phyloP scores from a whole-genome alignment of 2,113 vertebrate genomes.

The Seriola quinqueradiata region DNA sequence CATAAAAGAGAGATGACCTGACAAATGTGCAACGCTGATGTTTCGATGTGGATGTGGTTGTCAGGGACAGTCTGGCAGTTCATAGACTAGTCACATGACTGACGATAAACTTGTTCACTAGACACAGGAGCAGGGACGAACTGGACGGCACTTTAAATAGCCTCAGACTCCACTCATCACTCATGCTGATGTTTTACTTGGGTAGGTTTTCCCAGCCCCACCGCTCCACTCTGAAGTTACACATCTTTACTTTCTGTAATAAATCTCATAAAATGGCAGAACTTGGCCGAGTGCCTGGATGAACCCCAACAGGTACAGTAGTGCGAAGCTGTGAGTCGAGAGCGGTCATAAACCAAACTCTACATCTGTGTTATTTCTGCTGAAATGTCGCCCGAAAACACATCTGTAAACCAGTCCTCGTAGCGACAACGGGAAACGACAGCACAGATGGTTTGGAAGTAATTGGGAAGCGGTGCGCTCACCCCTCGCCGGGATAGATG shows the following conservation, averaged over 20 bases:
- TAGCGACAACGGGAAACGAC: background rate
- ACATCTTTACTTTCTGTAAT: background rate
- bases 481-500: conserved; percentile 9
- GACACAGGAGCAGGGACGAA: background rate
- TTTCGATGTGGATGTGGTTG: too few relatives aligned
- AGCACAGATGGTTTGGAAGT: background rate
- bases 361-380: background rate
- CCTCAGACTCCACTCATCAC: background rate
- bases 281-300: conserved; percentile 9
- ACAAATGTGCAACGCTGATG: too few relatives aligned
- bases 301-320: background rate
- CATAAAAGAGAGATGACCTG: too few relatives aligned
- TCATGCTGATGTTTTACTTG: background rate
- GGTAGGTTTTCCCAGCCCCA: background rate
- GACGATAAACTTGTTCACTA: background rate
- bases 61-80: background rate
- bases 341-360: background rate
- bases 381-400: background rate
- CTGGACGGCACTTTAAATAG: background rate
- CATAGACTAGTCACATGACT: background rate
- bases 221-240: background rate
- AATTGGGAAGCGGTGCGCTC: background rate
- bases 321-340: background rate
- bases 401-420: background rate
- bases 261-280: conserved; percentile 19